Conservation (phyloP, 2,888 invertebrate genomes). For the Fragum whitleyi region DNA sequence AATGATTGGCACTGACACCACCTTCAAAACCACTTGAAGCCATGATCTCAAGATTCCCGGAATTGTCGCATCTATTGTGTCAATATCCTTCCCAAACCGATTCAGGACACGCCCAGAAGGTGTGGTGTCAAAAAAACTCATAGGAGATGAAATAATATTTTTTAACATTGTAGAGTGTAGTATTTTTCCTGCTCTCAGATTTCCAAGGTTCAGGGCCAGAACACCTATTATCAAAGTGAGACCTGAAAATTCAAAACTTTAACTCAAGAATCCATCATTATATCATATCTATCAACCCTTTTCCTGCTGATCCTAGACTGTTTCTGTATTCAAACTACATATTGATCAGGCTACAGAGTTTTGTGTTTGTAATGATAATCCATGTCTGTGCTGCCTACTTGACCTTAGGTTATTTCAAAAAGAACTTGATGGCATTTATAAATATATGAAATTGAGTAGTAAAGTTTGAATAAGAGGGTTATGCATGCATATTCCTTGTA, state of each 20-base stretch:
- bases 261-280: slow-evolving; percentile 54
- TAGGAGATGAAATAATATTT: slow-evolving; percentile 77
- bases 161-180: slow-evolving; percentile 75
- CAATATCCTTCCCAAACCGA: slow-evolving; percentile 81
- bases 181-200: slow-evolving; percentile 46
- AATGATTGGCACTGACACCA: slow-evolving; percentile 75
- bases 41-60: slow-evolving; percentile 69
- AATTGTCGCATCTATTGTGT: slow-evolving; percentile 78
- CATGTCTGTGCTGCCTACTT: no score
- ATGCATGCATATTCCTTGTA: no score
- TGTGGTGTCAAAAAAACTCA: slow-evolving; percentile 82
- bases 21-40: slow-evolving; percentile 70
- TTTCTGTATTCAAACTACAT: no score
- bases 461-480: no score
- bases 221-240: slow-evolving; percentile 42
- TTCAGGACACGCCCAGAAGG: slow-evolving; percentile 81
- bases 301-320: no score
- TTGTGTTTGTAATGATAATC: no score
- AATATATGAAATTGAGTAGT: no score
- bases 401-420: no score
- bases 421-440: no score
- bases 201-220: slow-evolving; percentile 46
- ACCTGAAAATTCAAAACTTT: slow-evolving; percentile 41
- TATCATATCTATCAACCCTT: neutral
- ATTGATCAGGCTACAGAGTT: no score